Base-by-base conservation (phyloP, 2,113 vertebrate genomes). In the Pontoporia blainvillei region DNA sequence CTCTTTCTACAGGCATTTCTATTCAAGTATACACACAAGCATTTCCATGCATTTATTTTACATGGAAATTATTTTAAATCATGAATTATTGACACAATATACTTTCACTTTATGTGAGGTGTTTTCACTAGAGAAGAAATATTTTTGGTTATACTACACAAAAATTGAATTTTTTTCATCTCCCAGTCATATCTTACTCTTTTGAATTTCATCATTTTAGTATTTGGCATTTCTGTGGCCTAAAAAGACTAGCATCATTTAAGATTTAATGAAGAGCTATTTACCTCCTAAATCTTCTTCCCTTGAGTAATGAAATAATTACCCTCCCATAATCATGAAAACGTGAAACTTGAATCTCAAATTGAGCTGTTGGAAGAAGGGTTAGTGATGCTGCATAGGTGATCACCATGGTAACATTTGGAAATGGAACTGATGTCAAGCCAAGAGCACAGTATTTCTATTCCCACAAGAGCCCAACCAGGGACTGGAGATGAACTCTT, bases 181-280 rank as follows among this genome's bases (percentile, higher is more conserved):
- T 98, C 79, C 46, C 76, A 52, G 49, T 76, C 10, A 59, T 96
- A 94, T 91, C 97, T 96, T 97, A 97, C 89, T 91, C 92, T 94
- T 96, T 71, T 75, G 96, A 96, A 96, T 98, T 98, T 98, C 97
- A 97, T 97, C 97, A 96, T 96, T 97, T 98, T 98, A 98, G 97
- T 98, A 98, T 98, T 98, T 98, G 97, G 98, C 98, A 98, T 98
- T 99, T 99, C 97, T 98, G 93, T 88, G 96, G 97, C 96, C 98
- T 98, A 98, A 98, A 98, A 98, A 98, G 98, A 97, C 98, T 97
- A 96, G 96, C 98, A 97, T 98, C 97, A 97, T 98, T 98, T 99
- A 98, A 98, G 98, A 98, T 98, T 98, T 99, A 98, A 99, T 98
- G 98, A 99, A 99, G 98, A 98, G 98, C 98, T 98, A 99, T 99